Base-by-base conservation (phyloP, 2,113 vertebrate genomes). In the Phyllopteryx taeniolatus region DNA sequence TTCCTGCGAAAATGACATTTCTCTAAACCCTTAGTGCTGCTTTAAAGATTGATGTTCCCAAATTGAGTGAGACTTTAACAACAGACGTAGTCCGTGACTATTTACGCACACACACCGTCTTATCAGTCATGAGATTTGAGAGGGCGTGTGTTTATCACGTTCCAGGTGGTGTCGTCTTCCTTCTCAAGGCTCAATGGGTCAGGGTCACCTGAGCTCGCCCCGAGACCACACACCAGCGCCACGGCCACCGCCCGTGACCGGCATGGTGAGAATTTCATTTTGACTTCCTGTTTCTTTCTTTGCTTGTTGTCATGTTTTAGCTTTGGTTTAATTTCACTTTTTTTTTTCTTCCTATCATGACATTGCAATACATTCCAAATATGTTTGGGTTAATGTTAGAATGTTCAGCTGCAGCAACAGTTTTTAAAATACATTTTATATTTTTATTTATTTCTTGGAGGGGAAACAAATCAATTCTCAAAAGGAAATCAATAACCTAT, bases 231-330 rank as follows among this genome's bases (percentile, higher is more conserved):
- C 31, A 20, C 31, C 66, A 12, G 47, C 43, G 10, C n/a, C 44
- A 14, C n/a, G 2, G 65, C 43, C 14, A 33, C 66, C 27, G 6
- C 56, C 27, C 12, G 22, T 39, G 35, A 5, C 31, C 47, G 39
- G 53, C 43, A 77, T 87, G 85, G 91, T 91, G 64, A 86, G 68
- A 51, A 17, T 2, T 49, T 68, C 53, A 27, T 15, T 47, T 65
- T 46, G 12, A 22, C 31, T 63, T 8, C 9, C 19, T 5, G 2
- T 20, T 35, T 19, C 14, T 35, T 61, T 33, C 27, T 9, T 8
- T 61, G 31, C 39, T 19, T 39, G 35, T 39, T 39, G 35, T 39
- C 35, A 39, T 39, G 35, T 39, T 39, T 39, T 8, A 19, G 15
- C 59, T 33, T 35, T 8, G 2, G 8, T 60, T 35, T 12, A 14